Percentiles rank a stretch among this genome's conserved stretches.
Conservation (phyloP, 2,888 invertebrate species). For the Microchrysa polita region DNA sequence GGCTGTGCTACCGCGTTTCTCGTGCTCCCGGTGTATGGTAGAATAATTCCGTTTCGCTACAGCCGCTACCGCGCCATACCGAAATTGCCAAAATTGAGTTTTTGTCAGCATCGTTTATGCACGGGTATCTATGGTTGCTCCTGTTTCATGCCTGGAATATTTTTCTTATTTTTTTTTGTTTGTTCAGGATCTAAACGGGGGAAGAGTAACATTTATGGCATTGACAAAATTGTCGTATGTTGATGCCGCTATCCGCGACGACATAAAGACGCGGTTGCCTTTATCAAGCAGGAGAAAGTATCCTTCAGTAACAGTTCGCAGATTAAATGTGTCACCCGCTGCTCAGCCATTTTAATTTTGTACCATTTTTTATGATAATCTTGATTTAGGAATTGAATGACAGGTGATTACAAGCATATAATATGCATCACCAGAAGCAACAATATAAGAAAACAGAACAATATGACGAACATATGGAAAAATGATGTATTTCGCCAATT, state of each 20-base stretch:
- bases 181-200: neutral
- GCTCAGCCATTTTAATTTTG: slow-evolving; percentile 7
- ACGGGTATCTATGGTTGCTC: neutral
- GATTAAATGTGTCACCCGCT: slow-evolving; percentile 23
- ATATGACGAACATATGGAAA: no score
- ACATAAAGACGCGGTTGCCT: neutral
- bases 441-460: neutral
- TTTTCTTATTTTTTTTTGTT: slow-evolving; percentile 13
- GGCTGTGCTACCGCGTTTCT: neutral
- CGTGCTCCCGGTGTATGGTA: slow-evolving; percentile 1
- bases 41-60: slow-evolving; percentile 38
- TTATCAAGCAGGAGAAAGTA: slow-evolving; percentile 5
- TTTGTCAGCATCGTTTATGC: slow-evolving; percentile 14
- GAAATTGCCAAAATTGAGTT: slow-evolving; percentile 25
- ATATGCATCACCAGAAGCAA: slow-evolving; percentile 20
- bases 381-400: slow-evolving; percentile 33
- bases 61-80: slow-evolving; percentile 5
- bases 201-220: slow-evolving; percentile 6
- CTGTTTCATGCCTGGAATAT: slow-evolving; percentile 17
- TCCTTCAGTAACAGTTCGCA: neutral
- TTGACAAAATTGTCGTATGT: slow-evolving; percentile 4
- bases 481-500: no score
- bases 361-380: slow-evolving; percentile 30
- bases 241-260: neutral
- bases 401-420: slow-evolving; percentile 13